phyloP scores from a whole-genome alignment of 1,140 invertebrate species.

The Heliconius hewitsoni region DNA sequence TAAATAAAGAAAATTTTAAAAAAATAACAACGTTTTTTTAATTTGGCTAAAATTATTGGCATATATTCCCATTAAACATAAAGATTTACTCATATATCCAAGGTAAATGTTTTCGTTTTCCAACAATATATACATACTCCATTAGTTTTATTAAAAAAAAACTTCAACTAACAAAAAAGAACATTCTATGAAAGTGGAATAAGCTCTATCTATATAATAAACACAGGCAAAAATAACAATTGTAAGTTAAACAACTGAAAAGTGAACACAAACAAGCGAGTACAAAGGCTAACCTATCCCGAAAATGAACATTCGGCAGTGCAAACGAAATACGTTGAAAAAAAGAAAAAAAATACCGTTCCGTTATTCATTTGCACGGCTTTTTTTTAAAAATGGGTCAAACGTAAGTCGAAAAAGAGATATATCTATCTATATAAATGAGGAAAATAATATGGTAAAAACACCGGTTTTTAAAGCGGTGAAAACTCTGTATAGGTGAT shows the following conservation, averaged over 20 bases:
- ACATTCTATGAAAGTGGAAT: background rate
- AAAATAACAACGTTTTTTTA: no score
- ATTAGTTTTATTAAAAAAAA: background rate
- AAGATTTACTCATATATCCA: no score
- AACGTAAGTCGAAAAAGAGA: background rate
- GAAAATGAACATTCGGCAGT: slow-evolving; percentile 7
- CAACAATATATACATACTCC: background rate
- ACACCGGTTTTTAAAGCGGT: background rate
- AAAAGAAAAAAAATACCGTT: background rate
- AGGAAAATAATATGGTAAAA: slow-evolving; percentile 1
- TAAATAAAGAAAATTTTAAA: no score
- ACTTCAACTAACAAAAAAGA: background rate
- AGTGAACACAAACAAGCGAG: background rate
- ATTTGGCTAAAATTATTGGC: no score
- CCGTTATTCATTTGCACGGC: slow-evolving; percentile 1
- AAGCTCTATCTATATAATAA: background rate
- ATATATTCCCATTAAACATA: no score
- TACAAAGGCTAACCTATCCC: background rate
- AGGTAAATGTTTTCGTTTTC: background rate
- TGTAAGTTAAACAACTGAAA: background rate
- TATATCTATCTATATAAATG: background rate
- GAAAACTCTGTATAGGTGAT: no score
- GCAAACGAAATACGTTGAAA: background rate
- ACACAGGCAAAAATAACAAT: background rate
- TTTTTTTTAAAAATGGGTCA: background rate